A percentile compares a stretch with the other conserved stretches of the same genome.
phyloP scores from a whole-genome alignment of 2,797 vertebrate species.

The Eremophila alpestris region DNA sequence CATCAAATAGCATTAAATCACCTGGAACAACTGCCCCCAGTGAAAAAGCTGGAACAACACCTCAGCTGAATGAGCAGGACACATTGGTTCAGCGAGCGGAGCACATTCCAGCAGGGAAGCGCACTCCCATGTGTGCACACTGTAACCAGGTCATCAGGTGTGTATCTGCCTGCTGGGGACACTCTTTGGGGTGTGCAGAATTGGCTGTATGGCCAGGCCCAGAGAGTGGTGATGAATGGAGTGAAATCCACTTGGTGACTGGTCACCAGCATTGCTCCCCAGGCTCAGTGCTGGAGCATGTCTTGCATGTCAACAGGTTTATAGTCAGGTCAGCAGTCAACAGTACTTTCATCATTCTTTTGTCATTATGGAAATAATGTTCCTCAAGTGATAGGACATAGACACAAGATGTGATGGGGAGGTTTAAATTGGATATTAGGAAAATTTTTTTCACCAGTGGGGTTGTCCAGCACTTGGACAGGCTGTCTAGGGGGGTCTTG shows the following conservation, averaged over 20 bases:
- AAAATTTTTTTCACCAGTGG: background rate
- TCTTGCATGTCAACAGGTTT: background rate
- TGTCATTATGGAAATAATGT: background rate
- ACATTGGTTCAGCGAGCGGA: conserved; percentile 92
- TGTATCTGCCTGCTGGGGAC: background rate
- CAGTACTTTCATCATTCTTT: background rate
- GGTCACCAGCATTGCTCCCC: background rate
- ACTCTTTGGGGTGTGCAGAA: background rate
- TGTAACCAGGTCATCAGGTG: conserved; percentile 95
- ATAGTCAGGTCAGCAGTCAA: background rate
- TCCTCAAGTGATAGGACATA: background rate
- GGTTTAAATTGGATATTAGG: background rate
- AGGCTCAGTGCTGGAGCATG: background rate
- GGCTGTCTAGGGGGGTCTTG: background rate
- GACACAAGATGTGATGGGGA: background rate
- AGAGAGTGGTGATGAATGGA: background rate
- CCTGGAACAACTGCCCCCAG: background rate
- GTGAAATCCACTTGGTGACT: accelerated
- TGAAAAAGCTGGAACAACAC: conserved; percentile 67
- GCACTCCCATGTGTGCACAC: conserved; percentile 93
- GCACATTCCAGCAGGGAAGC: conserved; percentile 91
- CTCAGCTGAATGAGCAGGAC: conserved; percentile 84
- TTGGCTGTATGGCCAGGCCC: background rate
- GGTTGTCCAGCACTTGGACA: background rate
- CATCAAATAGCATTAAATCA: conserved; percentile 66